Evolutionary conservation across 2,797 vertebrate genomes (phyloP), one percentile per base, ranked within the genome.

Genomic region (Phoxinus dragarum): DNA sequence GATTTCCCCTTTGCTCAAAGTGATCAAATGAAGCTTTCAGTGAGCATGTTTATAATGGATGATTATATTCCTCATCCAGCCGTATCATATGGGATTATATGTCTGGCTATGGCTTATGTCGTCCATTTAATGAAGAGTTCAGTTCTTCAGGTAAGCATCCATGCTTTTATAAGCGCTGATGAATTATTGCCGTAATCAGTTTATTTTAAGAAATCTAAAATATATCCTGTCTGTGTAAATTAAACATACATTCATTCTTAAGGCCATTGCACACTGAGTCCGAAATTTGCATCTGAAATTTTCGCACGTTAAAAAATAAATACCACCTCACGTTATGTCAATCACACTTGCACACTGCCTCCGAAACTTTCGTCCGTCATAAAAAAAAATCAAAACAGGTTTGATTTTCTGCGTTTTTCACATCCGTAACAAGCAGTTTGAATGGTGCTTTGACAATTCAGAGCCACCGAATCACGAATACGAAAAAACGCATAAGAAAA

Each of bases 81-180:
- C 0, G 86, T 95, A 89, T 94, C 88, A 71, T 98, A 97, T 14
- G 97, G 97, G 11, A 90, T 98, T 27, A 84, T 98, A 81, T 98
- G 97, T 88, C 91, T 98, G 88, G 96, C 93, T 87, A 97, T 98
- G 97, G 96, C 97, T 21, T 98, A 94, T 69, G 23, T 97, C 78
- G 95, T 96, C 80, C 97, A 97, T 82, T 91, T 96, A 52, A 95
- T 98, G 96, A 96, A 94, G 0, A 91, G 94, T 59, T 95, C 97
- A 0, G 95, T 98, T 86, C 91, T 98, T 56, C 96, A 94, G 96
- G 97, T 97, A 89, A 92, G 88, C 1, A 61, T 16, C 47, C 10
- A 38, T 31, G 0, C 21, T 82, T 68, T 40, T 38, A 67, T 21
- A 3, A 67, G 49, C 7, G 2, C 10, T 56, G 34, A 38, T 56